Evolutionary conservation across 1,140 invertebrate species (phyloP).

Genomic region (Psix sp.): DNA sequence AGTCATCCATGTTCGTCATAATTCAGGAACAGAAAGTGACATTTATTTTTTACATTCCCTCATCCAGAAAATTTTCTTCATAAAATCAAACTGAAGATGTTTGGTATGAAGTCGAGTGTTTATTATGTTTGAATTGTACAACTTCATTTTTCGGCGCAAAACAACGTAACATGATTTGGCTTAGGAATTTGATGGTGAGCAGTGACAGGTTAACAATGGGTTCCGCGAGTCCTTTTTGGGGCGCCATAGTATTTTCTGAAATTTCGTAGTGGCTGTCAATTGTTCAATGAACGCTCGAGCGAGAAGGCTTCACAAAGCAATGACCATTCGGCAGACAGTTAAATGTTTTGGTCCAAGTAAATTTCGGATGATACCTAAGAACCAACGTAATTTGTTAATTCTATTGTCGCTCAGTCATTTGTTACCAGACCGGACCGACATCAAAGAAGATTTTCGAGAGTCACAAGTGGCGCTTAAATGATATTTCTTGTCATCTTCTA

Average conservation of each 20-base stretch:
- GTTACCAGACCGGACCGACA: conserved; percentile 36
- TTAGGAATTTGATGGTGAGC: conserved; percentile 34
- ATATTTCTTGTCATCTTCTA: conserved; percentile 1
- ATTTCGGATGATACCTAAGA: conserved; percentile 14
- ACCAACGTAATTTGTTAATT: conserved; percentile 55
- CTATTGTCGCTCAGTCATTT: conserved; percentile 57
- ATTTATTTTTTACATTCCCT: conserved; percentile 24
- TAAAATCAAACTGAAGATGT: conserved; percentile 27
- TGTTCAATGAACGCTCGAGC: conserved; percentile 48
- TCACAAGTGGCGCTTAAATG: conserved; percentile 28
- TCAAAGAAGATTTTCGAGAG: conserved; percentile 27
- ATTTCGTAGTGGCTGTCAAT: conserved; percentile 48
- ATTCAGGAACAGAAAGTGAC: conserved; percentile 7
- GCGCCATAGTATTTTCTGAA: conserved; percentile 55
- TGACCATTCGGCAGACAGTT: conserved; percentile 21
- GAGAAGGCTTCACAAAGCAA: conserved; percentile 31
- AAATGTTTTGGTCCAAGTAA: conserved; percentile 48
- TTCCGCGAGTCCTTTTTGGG: conserved; percentile 49
- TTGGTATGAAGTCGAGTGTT: conserved; percentile 31
- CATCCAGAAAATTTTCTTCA: conserved; percentile 13
- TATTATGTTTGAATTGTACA: conserved; percentile 50
- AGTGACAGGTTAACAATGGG: conserved; percentile 59
- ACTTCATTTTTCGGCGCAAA: conserved; percentile 27
- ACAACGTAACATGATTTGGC: conserved; percentile 46
- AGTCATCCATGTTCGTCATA: background rate